Evolutionary conservation across 2,797 vertebrate genomes (phyloP).

Genomic region (Chiropotes sagulatus): DNA sequence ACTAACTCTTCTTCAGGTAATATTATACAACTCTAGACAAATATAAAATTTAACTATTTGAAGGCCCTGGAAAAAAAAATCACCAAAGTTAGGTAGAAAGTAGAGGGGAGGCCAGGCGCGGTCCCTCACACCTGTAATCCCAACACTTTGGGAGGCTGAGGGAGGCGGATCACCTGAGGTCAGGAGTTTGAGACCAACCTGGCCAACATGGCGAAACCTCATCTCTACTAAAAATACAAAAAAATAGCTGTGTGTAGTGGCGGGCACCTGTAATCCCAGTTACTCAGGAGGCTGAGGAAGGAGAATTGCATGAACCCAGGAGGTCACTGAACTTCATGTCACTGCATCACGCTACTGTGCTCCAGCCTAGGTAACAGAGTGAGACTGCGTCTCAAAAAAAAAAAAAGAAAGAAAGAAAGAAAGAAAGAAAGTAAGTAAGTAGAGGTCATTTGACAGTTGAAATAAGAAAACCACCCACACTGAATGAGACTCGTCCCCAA

Average conservation of each 20-base stretch:
- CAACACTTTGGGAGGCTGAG: not conserved
- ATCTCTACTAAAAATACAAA: not conserved
- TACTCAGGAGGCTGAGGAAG: not conserved
- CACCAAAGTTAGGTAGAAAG: not conserved
- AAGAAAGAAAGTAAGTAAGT: too few species aligned
- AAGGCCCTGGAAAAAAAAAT: not conserved
- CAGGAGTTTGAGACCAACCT: not conserved
- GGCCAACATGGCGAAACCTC: not conserved
- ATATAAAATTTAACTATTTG: not conserved
- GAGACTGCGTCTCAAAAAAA: not conserved
- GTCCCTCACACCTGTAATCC: not conserved
- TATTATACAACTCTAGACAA: not conserved
- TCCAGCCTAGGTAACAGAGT: not conserved
- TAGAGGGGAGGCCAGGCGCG: fast-evolving
- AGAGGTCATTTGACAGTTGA: not conserved
- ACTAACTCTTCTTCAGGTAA: not conserved
- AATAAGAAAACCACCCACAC: not conserved
- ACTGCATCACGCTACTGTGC: not conserved
- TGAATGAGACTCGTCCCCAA: not conserved
- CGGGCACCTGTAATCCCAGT: not conserved
- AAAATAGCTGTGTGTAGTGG: not conserved
- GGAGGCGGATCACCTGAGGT: not conserved
- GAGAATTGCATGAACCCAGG: not conserved
- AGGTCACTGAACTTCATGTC: not conserved
- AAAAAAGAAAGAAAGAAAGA: too few species aligned